Conservation (phyloP, 2,113 vertebrate genomes). For the Notarius lentiginosus region DNA sequence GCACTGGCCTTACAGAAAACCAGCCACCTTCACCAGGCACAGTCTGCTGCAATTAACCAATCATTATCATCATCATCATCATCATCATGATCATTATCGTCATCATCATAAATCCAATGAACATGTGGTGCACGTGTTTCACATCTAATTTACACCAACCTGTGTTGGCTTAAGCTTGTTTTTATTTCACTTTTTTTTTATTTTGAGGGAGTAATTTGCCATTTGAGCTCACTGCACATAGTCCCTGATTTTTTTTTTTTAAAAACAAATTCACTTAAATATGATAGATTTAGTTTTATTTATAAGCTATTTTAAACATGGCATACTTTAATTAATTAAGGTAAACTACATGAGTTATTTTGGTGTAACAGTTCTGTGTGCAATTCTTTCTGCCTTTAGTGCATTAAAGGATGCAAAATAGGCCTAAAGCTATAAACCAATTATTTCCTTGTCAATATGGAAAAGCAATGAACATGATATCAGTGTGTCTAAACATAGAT, state of each 20-base stretch:
- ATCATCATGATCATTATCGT: constrained; percentile 64
- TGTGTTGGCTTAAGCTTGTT: constrained; percentile 60
- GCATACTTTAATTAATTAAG: neutral
- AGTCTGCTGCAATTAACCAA: constrained; percentile 75
- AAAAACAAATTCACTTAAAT: neutral
- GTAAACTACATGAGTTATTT: neutral
- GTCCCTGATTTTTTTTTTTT: neutral
- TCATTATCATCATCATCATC: constrained; percentile 69
- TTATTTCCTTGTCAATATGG: neutral
- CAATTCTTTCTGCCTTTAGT: neutral
- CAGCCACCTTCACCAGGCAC: constrained; percentile 55
- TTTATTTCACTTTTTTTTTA: constrained; percentile 47
- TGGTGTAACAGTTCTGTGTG: neutral
- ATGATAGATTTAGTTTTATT: neutral
- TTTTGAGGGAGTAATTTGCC: constrained; percentile 26
- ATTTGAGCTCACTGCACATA: neutral
- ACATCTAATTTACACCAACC: constrained; percentile 67
- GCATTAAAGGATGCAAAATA: neutral
- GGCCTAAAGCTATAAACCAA: neutral
- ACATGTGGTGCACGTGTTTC: constrained; percentile 52
- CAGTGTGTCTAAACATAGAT: neutral
- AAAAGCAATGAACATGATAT: neutral
- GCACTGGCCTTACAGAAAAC: constrained; percentile 55
- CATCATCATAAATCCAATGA: constrained; percentile 63
- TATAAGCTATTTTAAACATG: neutral